phyloP scores from a whole-genome alignment of 1,140 invertebrate species.

The Muscidifurax raptorellus region DNA sequence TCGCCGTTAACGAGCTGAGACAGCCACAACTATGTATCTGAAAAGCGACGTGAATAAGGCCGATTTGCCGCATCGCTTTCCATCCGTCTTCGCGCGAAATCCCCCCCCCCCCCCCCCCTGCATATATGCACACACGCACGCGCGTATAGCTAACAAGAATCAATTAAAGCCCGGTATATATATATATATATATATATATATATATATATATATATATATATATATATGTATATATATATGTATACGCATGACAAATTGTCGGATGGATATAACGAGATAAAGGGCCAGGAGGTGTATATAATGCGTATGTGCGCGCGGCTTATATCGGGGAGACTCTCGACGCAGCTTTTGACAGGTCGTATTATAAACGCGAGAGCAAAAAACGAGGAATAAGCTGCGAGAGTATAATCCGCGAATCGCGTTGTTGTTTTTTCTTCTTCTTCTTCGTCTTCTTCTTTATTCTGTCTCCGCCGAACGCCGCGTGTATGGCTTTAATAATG shows the following conservation, averaged over 20 bases:
- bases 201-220: background rate
- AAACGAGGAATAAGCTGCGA: too few relatives aligned
- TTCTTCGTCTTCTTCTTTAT: too few relatives aligned
- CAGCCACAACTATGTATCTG: background rate
- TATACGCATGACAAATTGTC: slow-evolving; percentile 19
- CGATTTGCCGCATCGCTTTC: background rate
- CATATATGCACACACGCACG: too few relatives aligned
- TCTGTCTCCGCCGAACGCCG: background rate
- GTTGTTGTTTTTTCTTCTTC: background rate
- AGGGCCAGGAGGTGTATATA: background rate
- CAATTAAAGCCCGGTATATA: slow-evolving; percentile 5
- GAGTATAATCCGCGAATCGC: too few relatives aligned
- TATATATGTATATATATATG: background rate
- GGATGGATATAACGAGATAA: slow-evolving; percentile 24
- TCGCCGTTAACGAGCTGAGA: background rate
- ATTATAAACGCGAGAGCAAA: background rate
- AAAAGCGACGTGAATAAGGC: background rate
- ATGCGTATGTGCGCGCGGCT: background rate
- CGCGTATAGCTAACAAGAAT: slow-evolving; percentile 7
- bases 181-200: background rate
- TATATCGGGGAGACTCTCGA: background rate
- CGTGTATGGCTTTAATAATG: background rate
- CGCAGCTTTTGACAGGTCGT: background rate
- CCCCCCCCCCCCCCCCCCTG: background rate
- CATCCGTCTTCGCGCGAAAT: slow-evolving; percentile 20